A percentile compares a stretch with the other conserved stretches of the same genome.
phyloP scores from a whole-genome alignment of 2,888 invertebrate species.

The Cerastoderma edule region DNA sequence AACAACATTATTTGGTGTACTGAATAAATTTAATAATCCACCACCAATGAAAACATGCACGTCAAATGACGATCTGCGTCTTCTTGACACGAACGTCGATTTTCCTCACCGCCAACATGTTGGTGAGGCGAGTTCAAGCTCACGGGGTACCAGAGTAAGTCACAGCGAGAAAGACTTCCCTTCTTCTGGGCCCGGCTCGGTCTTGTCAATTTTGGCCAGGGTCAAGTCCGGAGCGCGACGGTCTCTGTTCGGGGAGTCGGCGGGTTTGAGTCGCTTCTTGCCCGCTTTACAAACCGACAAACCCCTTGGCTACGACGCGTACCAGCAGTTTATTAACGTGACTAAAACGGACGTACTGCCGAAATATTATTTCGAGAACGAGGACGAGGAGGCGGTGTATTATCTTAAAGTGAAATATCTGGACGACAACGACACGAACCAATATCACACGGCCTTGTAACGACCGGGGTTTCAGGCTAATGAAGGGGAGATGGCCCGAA shows the following conservation, averaged over 20 bases:
- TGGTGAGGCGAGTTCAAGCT: background rate
- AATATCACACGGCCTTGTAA: too few species aligned
- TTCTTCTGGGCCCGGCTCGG: background rate
- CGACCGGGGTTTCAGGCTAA: too few species aligned
- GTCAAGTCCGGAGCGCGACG: conserved; percentile 4
- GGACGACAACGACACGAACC: too few species aligned
- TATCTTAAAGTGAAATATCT: conserved; percentile 20
- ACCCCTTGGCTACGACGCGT: conserved; percentile 14
- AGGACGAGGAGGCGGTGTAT: conserved; percentile 28
- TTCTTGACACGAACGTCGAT: background rate
- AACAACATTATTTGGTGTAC: background rate
- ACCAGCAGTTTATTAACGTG: conserved; percentile 12
- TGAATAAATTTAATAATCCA: background rate
- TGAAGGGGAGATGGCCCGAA: too few species aligned
- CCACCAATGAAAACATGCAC: background rate
- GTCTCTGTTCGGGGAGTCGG: background rate
- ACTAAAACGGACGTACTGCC: conserved; percentile 17
- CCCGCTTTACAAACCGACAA: background rate
- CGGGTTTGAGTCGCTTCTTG: background rate
- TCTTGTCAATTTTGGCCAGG: background rate
- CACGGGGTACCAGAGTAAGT: too few species aligned
- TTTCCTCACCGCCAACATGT: background rate
- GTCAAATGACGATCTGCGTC: background rate
- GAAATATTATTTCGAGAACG: conserved; percentile 22
- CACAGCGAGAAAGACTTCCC: too few species aligned